Conservation (phyloP, 2,888 invertebrate species). For the Orchestes rusci region DNA sequence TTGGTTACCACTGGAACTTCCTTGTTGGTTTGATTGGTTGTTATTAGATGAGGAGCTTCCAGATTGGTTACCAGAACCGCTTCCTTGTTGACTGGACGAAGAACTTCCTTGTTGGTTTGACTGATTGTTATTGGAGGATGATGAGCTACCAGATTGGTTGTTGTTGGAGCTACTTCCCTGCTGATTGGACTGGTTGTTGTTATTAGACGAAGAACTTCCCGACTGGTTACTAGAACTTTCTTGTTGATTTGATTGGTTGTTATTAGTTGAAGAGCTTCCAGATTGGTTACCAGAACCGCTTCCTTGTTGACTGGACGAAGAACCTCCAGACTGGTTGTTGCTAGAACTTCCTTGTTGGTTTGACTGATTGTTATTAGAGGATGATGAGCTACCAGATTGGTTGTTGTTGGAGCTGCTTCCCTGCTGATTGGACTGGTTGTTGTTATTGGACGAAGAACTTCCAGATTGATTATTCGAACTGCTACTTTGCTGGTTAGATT, state of each 20-base stretch:
- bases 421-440: slow-evolving; percentile 11
- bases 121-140: slow-evolving; percentile 16
- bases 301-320: slow-evolving; percentile 19
- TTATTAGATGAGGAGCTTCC: slow-evolving; percentile 4
- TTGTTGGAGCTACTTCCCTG: slow-evolving; percentile 15
- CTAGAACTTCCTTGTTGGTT: slow-evolving; percentile 19
- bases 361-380: slow-evolving; percentile 2
- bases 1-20: slow-evolving; percentile 2
- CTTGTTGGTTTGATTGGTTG: slow-evolving; percentile 7
- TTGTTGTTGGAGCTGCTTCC: slow-evolving; percentile 7
- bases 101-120: slow-evolving; percentile 6
- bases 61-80: slow-evolving; percentile 13
- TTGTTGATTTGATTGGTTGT: slow-evolving; percentile 19
- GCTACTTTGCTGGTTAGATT: slow-evolving; percentile 17
- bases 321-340: slow-evolving; percentile 6
- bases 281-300: slow-evolving; percentile 8
- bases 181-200: slow-evolving; percentile 20
- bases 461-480: slow-evolving; percentile 9
- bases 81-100: slow-evolving; percentile 20
- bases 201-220: slow-evolving; percentile 16
- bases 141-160: slow-evolving; percentile 15
- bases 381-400: not conserved
- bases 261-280: slow-evolving; percentile 12
- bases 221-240: slow-evolving; percentile 5
- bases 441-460: slow-evolving; percentile 17